A percentile compares a stretch with the other conserved stretches of the same genome.
Conservation (phyloP, 2,888 invertebrate genomes). For the Platycheirus albimanus region DNA sequence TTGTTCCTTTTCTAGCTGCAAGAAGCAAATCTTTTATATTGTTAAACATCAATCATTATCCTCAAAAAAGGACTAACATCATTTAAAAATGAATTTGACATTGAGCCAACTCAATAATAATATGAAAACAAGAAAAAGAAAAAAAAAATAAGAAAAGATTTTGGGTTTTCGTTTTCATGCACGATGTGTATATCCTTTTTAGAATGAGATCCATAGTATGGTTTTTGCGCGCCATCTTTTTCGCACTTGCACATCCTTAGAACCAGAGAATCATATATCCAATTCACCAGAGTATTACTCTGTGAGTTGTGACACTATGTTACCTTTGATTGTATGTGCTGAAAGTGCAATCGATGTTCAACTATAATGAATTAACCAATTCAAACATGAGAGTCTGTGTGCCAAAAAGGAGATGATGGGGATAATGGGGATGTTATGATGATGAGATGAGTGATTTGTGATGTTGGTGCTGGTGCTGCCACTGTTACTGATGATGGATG, state of each 20-base stretch:
- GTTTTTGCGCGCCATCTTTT: slow-evolving; percentile 67
- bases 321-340: slow-evolving; percentile 43
- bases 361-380: slow-evolving; percentile 42
- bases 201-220: slow-evolving; percentile 52
- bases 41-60: slow-evolving; percentile 48
- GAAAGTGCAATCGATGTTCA: slow-evolving; percentile 67
- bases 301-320: slow-evolving; percentile 63
- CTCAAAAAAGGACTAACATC: slow-evolving; percentile 37
- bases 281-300: slow-evolving; percentile 31
- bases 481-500: slow-evolving; percentile 63
- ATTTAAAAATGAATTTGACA: slow-evolving; percentile 21
- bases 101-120: background rate
- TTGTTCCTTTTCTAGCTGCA: background rate
- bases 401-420: background rate
- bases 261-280: slow-evolving; percentile 14
- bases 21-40: slow-evolving; percentile 9
- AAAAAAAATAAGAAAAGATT: background rate
- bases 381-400: slow-evolving; percentile 29
- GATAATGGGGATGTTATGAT: slow-evolving; percentile 1
- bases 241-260: slow-evolving; percentile 53
- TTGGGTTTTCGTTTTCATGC: background rate
- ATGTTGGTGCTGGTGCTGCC: slow-evolving; percentile 6
- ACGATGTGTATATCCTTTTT: slow-evolving; percentile 64
- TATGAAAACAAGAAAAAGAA: slow-evolving; percentile 5
- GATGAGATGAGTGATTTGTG: slow-evolving; percentile 19